Percentiles rank a stretch among this genome's conserved stretches.
These are phyloP conservation scores for Penaeus monodon DNA, from an alignment of 2,888 invertebrate species.

Conservation along the genomic window DNA sequence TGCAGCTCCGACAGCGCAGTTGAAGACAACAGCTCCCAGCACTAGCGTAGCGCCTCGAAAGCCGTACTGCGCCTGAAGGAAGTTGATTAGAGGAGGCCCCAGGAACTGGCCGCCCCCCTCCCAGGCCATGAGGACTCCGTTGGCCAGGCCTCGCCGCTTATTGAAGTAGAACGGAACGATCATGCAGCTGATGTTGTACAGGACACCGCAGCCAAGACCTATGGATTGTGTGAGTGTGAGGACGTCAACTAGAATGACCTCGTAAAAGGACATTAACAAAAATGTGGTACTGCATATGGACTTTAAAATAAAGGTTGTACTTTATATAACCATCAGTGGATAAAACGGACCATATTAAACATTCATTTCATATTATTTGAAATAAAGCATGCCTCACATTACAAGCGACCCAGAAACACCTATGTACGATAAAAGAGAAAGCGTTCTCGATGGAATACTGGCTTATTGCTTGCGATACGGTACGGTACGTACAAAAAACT, in stretches of 20 bases:
- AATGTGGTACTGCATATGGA: too few species aligned
- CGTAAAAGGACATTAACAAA: too few species aligned
- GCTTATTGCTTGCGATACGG: too few species aligned
- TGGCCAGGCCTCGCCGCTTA: slow-evolving; percentile 48
- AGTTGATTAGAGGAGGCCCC: slow-evolving; percentile 44
- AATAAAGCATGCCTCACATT: too few species aligned
- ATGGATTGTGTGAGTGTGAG: neutral
- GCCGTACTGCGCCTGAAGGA: slow-evolving; percentile 53
- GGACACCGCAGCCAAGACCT: slow-evolving; percentile 37
- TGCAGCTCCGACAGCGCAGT: slow-evolving; percentile 39
- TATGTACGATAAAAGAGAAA: too few species aligned
- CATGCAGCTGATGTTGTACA: slow-evolving; percentile 43
- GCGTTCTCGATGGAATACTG: too few species aligned
- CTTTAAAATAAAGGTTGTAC: too few species aligned
- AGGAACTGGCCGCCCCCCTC: slow-evolving; percentile 46
- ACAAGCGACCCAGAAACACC: too few species aligned
- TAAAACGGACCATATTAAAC: too few species aligned
- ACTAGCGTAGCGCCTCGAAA: slow-evolving; percentile 51
- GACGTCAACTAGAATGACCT: neutral
- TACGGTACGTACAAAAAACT: too few species aligned
- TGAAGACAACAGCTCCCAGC: slow-evolving; percentile 45
- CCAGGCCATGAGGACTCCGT: slow-evolving; percentile 40
- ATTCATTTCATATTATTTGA: too few species aligned
- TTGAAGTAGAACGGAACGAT: slow-evolving; percentile 57
- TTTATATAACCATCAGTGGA: too few species aligned